Base-by-base conservation (phyloP, 2,113 vertebrate genomes). In the Arenaria interpres region DNA sequence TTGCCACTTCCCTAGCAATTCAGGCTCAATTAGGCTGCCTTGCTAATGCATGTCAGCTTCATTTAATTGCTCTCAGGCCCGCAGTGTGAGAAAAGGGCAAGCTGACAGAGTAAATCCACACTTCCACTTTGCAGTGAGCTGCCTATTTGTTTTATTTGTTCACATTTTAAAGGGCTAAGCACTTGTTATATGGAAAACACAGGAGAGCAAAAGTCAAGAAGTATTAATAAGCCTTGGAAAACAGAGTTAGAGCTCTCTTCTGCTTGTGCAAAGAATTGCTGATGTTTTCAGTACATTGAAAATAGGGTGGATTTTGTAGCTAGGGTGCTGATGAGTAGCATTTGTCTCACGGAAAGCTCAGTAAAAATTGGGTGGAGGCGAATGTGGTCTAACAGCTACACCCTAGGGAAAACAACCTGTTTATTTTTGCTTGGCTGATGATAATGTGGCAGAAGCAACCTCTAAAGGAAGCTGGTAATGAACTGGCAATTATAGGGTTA, bases 31-130 rank as follows among this genome's bases (percentile, higher is more conserved):
- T 73, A 95, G 50, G 81, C 93, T 87, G 96, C 45, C 53, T 68
- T 23, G 85, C 41, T 93, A 93, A 90, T 80, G 92, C 86, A 67
- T 43, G 60, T 91, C 84, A 91, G 81, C 85, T 94, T 80, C 78
- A 67, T 88, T 82, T 75, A 57, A 14, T 53, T 50, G 90, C 76
- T 89, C 80, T 80, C 33, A 37, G 53, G 30, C 73, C 48, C 5
- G 0, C 39, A 21, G n/a, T 53, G 63, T 35, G 46, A 79, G 86
- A 59, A 82, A 88, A 90, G 81, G 50, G 77, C 66, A 81, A 76
- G 21, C 5, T 75, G 90, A 53, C 77, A 90, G 46, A 85, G 71
- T 30, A 95, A 82, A 90, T 33, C 60, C 91, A 90, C 46, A 62
- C 59, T 89, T 57, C 37, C 72, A 53, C 62, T 90, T 84, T 78